Base-by-base conservation (phyloP, 2,888 invertebrate genomes). In the Zele albiditarsus region DNA sequence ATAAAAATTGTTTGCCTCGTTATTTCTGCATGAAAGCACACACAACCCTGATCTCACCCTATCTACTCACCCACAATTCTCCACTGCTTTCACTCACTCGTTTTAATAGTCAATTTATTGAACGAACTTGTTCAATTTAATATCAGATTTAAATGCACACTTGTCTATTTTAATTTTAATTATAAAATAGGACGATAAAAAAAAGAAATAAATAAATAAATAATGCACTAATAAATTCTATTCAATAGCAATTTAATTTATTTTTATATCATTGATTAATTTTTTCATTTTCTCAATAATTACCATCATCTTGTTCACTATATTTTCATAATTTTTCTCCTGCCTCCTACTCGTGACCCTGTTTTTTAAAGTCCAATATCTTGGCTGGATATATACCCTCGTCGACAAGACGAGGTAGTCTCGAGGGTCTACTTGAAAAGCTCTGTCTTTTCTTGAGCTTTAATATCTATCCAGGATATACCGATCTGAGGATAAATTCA, bases 341-440 rank as follows among this genome's bases (percentile, higher is more conserved):
- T 38, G 53, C 28, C 65, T 62, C 25, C 42, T 69, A 65, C 74
- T 74, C 70, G 25, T 74, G 65, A 74, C 74, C 74, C 65, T 74
- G 57, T 74, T 74, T 42, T 68, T 74, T 27, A 74, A 74, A 74
- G 70, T 74, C 65, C 74, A 74, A 74, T 74, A 74, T 74, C 74
- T 38, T 63, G 53, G 69, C 53, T 53, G 42, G 62, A 28, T 46
- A 38, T 23, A 12, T 8, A 20, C 38, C n/a, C 42, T 60, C 31
- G 33, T 49, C 63, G 62, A 65, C 67, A 46, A 73, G 60, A 73
- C 53, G 53, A n/a, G n/a, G 53, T 53, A 73, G 74, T 74, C 74
- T 74, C 74, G 33, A 74, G 74, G 63, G 53, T 49, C 46, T 53
- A 46, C 63, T 69, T 70, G 62, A 74, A 38, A 71, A 53, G 42